Evolutionary conservation across 2,113 vertebrate genomes (phyloP).

Genomic region (Chelonoidis abingdonii): DNA sequence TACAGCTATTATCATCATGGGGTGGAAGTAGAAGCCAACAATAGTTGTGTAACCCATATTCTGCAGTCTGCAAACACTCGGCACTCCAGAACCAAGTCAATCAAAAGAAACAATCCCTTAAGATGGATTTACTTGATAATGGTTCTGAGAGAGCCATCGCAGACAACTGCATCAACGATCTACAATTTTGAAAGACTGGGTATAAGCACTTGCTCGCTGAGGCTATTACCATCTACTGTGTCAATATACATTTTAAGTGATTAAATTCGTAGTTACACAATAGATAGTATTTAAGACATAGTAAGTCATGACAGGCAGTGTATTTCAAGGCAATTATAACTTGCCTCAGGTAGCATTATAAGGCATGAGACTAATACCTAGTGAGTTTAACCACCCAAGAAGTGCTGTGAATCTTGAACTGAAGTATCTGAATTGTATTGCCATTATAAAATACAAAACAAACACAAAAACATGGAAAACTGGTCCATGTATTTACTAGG

Average conservation of each 20-base stretch:
- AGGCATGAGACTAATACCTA: constrained; percentile 57
- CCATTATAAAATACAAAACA: constrained; percentile 55
- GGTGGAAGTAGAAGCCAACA: neutral
- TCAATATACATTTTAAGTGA: constrained; percentile 33
- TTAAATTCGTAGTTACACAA: constrained; percentile 55
- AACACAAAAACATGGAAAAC: constrained; percentile 40
- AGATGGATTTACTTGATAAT: neutral
- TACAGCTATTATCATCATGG: neutral
- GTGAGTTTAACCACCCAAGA: constrained; percentile 68
- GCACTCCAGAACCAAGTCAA: neutral
- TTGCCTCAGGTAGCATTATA: constrained; percentile 53
- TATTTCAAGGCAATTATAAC: constrained; percentile 65
- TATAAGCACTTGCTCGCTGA: neutral
- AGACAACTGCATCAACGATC: neutral
- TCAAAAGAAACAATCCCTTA: neutral
- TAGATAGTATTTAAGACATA: constrained; percentile 59
- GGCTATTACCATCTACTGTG: constrained; percentile 20
- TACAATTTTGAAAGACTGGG: neutral
- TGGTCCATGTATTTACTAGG: neutral
- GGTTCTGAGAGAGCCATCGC: neutral
- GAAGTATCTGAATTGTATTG: constrained; percentile 52
- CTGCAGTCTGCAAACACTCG: neutral
- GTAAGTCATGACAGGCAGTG: constrained; percentile 64
- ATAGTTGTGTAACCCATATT: neutral
- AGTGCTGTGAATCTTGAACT: constrained; percentile 13